Percentiles rank a stretch among this genome's conserved stretches.
These are phyloP conservation scores for Chloroclysta siterata DNA, from an alignment of 2,888 invertebrate species.

Conservation along the genomic window DNA sequence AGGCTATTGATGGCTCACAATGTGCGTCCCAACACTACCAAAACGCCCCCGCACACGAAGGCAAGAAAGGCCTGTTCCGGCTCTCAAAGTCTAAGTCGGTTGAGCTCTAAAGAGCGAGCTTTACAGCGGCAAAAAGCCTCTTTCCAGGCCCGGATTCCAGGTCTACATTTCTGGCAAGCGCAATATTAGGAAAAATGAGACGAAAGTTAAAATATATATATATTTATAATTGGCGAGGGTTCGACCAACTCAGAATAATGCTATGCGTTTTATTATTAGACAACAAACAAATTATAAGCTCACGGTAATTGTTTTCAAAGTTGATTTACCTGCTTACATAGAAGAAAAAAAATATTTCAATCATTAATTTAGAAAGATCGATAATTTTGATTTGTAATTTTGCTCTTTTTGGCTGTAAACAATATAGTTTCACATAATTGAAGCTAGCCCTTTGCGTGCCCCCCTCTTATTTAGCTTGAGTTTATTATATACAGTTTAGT, in stretches of 20 bases:
- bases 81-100: conserved; percentile 66
- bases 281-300: too few species aligned
- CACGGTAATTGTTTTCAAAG: too few species aligned
- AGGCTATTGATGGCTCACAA: conserved; percentile 7
- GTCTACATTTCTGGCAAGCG: neutral
- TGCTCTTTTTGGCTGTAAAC: too few species aligned
- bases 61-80: conserved; percentile 65
- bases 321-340: too few species aligned
- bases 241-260: too few species aligned
- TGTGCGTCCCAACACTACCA: conserved; percentile 57
- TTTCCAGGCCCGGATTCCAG: conserved; percentile 6
- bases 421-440: too few species aligned
- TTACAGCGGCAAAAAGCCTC: conserved; percentile 52
- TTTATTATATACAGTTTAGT: conserved; percentile 1
- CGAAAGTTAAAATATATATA: too few species aligned
- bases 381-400: too few species aligned
- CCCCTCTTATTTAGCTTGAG: neutral
- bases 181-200: neutral
- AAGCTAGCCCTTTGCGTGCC: neutral
- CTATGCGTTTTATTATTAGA: too few species aligned
- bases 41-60: conserved; percentile 55
- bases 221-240: too few species aligned
- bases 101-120: conserved; percentile 56
- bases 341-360: too few species aligned
- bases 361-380: too few species aligned